Evolutionary conservation across 1,140 invertebrate species (phyloP).

Genomic region (Scaptodrosophila lebanonensis): DNA sequence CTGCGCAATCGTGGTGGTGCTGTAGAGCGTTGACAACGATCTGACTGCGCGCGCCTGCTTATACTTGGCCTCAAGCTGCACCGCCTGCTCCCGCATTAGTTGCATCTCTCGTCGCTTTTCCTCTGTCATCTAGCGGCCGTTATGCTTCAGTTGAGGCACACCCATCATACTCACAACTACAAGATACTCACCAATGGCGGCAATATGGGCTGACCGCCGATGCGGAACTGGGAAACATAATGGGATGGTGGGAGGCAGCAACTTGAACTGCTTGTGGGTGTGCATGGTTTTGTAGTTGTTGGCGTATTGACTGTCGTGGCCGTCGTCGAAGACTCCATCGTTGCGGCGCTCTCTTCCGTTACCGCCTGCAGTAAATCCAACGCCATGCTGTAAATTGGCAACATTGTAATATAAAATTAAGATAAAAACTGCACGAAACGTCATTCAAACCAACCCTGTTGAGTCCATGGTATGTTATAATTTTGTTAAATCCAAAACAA

Average conservation of each 20-base stretch:
- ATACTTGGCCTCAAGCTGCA: constrained; percentile 42
- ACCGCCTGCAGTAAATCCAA: constrained; percentile 44
- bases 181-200: constrained; percentile 80
- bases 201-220: constrained; percentile 81
- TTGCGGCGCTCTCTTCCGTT: constrained; percentile 16
- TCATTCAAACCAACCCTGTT: constrained; percentile 11
- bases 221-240: constrained; percentile 80
- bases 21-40: background rate
- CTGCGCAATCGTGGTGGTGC: constrained; percentile 10
- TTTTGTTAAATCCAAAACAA: constrained; percentile 16
- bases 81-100: constrained; percentile 65
- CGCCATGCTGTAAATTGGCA: constrained; percentile 17
- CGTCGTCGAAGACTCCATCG: background rate
- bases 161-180: background rate
- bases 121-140: constrained; percentile 40
- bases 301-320: constrained; percentile 8
- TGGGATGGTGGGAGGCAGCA: constrained; percentile 1
- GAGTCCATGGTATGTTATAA: constrained; percentile 1
- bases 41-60: constrained; percentile 2
- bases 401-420: background rate
- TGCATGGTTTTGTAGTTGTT: constrained; percentile 6
- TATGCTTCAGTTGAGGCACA: constrained; percentile 31
- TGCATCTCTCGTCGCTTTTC: constrained; percentile 63
- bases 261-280: background rate
- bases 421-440: background rate